Conservation (phyloP, 2,888 invertebrate genomes). For the Chrysolina oricalcia region DNA sequence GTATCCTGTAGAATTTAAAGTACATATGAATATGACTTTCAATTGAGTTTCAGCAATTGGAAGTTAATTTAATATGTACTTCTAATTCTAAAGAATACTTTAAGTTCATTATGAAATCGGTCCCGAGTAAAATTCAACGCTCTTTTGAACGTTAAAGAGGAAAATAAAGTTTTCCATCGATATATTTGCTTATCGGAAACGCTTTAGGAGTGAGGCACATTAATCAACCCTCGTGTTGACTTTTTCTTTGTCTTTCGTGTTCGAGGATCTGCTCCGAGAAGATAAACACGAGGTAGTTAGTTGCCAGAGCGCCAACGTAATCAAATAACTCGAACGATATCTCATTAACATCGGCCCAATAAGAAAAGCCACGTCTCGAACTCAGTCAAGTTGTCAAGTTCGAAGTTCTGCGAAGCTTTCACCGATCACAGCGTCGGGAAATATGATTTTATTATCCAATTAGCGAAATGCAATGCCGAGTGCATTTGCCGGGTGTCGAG, state of each 20-base stretch:
- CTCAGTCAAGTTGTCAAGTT: neutral
- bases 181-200: too few relatives aligned
- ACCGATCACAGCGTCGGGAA: slow-evolving; percentile 13
- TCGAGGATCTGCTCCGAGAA: neutral
- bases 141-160: too few relatives aligned
- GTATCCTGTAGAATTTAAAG: too few relatives aligned
- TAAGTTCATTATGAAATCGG: too few relatives aligned
- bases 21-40: too few relatives aligned
- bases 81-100: too few relatives aligned
- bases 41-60: too few relatives aligned
- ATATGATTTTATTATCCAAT: slow-evolving; percentile 31
- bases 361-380: neutral
- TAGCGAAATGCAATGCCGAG: slow-evolving; percentile 29
- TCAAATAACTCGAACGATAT: neutral
- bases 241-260: neutral
- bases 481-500: slow-evolving; percentile 21
- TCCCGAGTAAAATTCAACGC: too few relatives aligned
- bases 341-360: neutral
- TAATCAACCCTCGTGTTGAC: too few relatives aligned
- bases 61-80: too few relatives aligned
- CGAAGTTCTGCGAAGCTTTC: slow-evolving; percentile 15
- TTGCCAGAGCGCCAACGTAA: neutral
- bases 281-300: neutral
- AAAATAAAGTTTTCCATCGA: too few relatives aligned
- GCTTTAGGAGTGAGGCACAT: too few relatives aligned